Evolutionary conservation across 2,888 invertebrate genomes (phyloP).

Genomic region (Actias luna): DNA sequence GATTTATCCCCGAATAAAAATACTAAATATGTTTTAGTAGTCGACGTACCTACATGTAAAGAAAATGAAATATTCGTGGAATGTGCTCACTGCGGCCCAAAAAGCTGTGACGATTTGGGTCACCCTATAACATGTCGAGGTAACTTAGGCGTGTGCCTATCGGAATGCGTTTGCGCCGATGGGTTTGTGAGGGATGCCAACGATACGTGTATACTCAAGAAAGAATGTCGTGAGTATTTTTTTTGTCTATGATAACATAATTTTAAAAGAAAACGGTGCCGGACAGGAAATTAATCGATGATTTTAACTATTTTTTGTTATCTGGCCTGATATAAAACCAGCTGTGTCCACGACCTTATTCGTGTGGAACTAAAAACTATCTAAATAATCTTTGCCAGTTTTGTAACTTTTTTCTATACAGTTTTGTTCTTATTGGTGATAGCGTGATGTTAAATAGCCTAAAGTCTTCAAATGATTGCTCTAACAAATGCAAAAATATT

Average conservation of each 20-base stretch:
- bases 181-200: slow-evolving; percentile 50
- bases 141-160: slow-evolving; percentile 46
- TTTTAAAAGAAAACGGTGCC: no score
- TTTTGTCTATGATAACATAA: neutral
- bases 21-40: slow-evolving; percentile 9
- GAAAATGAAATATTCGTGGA: slow-evolving; percentile 50
- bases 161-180: slow-evolving; percentile 58
- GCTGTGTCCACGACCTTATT: no score
- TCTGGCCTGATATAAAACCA: no score
- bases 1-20: neutral
- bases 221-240: slow-evolving; percentile 48
- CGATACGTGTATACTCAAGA: slow-evolving; percentile 50
- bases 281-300: no score
- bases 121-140: slow-evolving; percentile 50
- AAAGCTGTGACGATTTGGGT: slow-evolving; percentile 55
- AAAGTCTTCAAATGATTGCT: no score
- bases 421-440: no score
- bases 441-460: no score
- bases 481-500: no score
- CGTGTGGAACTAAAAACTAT: no score
- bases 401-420: no score
- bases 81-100: slow-evolving; percentile 58
- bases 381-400: no score
- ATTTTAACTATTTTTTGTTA: no score
- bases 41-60: slow-evolving; percentile 32